Conservation (phyloP, 2,888 invertebrate species). For the Parochlus steinenii region DNA sequence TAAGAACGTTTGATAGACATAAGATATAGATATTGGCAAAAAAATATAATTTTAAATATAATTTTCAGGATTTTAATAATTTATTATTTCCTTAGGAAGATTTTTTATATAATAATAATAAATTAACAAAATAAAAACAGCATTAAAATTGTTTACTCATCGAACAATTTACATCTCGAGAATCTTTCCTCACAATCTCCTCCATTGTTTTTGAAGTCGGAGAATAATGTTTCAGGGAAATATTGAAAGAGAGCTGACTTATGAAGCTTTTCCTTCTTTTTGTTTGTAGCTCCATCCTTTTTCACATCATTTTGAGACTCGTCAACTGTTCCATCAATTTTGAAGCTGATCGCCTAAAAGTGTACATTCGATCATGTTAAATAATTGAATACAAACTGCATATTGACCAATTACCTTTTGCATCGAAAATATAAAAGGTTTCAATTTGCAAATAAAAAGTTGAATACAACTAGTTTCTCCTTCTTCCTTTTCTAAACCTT, state of each 20-base stretch:
- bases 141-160: too few species aligned
- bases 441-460: slow-evolving; percentile 6
- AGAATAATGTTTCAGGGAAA: slow-evolving; percentile 3
- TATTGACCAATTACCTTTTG: slow-evolving; percentile 5
- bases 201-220: slow-evolving; percentile 4
- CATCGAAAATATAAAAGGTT: slow-evolving; percentile 8
- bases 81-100: too few species aligned
- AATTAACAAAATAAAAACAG: too few species aligned
- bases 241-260: background rate
- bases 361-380: too few species aligned
- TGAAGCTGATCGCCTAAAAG: too few species aligned
- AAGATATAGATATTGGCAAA: too few species aligned
- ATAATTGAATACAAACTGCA: too few species aligned
- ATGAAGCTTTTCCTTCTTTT: background rate
- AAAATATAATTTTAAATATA: too few species aligned
- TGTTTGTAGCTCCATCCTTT: background rate
- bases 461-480: slow-evolving; percentile 1
- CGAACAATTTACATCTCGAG: slow-evolving; percentile 5
- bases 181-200: slow-evolving; percentile 1
- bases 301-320: too few species aligned
- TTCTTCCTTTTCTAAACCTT: background rate
- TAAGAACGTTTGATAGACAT: too few species aligned
- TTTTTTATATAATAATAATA: too few species aligned
- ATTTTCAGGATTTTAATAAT: too few species aligned
- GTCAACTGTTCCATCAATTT: background rate